A percentile compares a stretch with the other conserved stretches of the same genome.
phyloP scores from a whole-genome alignment of 2,113 vertebrate genomes.

The Melanocharis versteri region DNA sequence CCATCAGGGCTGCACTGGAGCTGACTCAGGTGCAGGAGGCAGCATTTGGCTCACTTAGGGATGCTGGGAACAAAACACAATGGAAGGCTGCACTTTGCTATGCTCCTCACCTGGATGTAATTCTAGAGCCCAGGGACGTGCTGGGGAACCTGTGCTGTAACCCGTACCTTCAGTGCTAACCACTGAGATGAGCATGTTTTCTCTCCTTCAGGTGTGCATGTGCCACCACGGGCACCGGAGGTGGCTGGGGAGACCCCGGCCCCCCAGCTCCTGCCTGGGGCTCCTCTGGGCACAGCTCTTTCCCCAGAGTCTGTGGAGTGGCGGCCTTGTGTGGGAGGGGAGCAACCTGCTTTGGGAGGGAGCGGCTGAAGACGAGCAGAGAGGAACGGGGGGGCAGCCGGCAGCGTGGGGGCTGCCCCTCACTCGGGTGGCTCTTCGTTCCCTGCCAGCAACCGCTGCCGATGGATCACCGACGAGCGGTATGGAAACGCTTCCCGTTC shows the following conservation, averaged over 20 bases:
- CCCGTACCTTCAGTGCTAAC: accelerated
- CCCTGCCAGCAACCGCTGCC: background rate
- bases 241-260: accelerated
- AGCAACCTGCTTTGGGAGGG: too few species aligned
- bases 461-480: accelerated
- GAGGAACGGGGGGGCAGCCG: accelerated
- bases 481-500: accelerated
- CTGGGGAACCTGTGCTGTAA: accelerated
- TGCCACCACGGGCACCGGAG: accelerated
- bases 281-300: background rate
- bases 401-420: background rate
- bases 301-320: background rate
- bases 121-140: background rate
- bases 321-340: accelerated
- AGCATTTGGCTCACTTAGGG: accelerated
- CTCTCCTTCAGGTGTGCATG: accelerated
- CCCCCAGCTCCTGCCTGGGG: background rate
- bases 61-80: accelerated
- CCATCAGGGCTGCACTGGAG: background rate
- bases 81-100: background rate
- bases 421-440: background rate
- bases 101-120: accelerated
- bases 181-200: accelerated
- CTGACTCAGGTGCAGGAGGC: too few species aligned
- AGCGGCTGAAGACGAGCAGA: accelerated